Percentiles rank a stretch among this genome's conserved stretches.
These are phyloP conservation scores for Pycnomerus fuliginosus DNA, from an alignment of 2,888 invertebrate species.

Conservation along the genomic window DNA sequence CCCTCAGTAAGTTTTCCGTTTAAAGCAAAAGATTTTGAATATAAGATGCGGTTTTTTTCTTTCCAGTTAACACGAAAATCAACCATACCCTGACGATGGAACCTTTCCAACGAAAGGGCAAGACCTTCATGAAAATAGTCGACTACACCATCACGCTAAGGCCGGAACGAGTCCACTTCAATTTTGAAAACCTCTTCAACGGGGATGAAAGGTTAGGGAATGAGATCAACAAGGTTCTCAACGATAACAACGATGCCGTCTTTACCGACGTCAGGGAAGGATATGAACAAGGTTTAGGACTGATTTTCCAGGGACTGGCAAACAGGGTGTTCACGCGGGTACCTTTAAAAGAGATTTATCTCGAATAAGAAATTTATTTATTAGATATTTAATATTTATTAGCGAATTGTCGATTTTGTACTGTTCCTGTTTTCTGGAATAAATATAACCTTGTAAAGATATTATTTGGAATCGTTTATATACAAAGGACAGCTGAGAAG, in stretches of 20 bases:
- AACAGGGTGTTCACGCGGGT: slow-evolving; percentile 69
- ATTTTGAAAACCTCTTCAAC: slow-evolving; percentile 66
- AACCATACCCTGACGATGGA: slow-evolving; percentile 65
- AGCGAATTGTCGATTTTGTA: no score
- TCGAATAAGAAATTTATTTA: no score
- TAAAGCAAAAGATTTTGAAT: no score
- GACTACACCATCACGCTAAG: slow-evolving; percentile 64
- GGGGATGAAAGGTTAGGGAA: slow-evolving; percentile 42
- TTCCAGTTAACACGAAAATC: slow-evolving; percentile 62
- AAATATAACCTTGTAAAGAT: no score
- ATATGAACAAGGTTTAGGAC: slow-evolving; percentile 67
- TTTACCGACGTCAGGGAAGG: slow-evolving; percentile 59
- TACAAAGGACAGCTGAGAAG: no score
- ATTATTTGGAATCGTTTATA: no score
- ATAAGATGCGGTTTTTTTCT: no score
- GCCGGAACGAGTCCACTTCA: slow-evolving; percentile 60
- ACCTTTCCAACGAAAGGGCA: slow-evolving; percentile 61
- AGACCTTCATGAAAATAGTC: slow-evolving; percentile 63
- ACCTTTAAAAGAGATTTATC: slow-evolving; percentile 62
- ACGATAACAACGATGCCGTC: slow-evolving; percentile 47
- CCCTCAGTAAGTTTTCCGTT: slow-evolving; percentile 56
- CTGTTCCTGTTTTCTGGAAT: no score
- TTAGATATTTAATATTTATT: no score
- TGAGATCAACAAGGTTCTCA: slow-evolving; percentile 45
- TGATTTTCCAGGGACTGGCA: slow-evolving; percentile 65